Evolutionary conservation across 2,797 vertebrate species (phyloP).

Genomic region (Sebastes umbrosus): DNA sequence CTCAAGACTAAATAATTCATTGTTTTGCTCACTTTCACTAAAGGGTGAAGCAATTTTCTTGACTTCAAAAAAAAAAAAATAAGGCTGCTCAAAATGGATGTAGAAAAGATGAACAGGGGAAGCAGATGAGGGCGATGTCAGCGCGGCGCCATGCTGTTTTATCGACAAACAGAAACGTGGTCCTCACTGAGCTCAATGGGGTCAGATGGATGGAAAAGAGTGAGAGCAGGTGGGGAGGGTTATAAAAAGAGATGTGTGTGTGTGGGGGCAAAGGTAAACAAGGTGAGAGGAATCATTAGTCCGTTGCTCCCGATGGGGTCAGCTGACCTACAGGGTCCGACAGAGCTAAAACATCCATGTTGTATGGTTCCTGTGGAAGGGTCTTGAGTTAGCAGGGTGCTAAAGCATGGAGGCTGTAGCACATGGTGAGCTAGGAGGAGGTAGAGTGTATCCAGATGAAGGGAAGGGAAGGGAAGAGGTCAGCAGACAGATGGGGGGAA

Average conservation of each 20-base stretch:
- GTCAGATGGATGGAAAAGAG: conserved; percentile 23
- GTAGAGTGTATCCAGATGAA: conserved; percentile 53
- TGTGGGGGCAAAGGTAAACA: neutral
- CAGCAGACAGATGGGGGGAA: conserved; percentile 71
- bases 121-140: conserved; percentile 70
- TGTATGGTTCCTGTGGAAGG: conserved; percentile 53
- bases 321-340: conserved; percentile 38
- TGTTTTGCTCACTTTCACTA: neutral
- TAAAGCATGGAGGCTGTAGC: conserved; percentile 72
- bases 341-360: conserved; percentile 37
- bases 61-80: neutral
- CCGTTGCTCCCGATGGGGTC: conserved; percentile 33
- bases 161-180: conserved; percentile 32
- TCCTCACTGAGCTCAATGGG: conserved; percentile 43
- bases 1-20: neutral
- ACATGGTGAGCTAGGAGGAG: conserved; percentile 44
- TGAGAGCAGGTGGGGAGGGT: conserved; percentile 19
- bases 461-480: conserved; percentile 17
- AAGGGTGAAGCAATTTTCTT: neutral
- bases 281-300: conserved; percentile 58
- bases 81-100: conserved; percentile 13
- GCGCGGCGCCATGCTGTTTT: conserved; percentile 72
- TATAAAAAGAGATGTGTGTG: conserved; percentile 19
- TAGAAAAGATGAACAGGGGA: conserved; percentile 46
- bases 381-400: conserved; percentile 59